Evolutionary conservation across 2,797 vertebrate genomes (phyloP), one percentile per base, ranked within the genome.

Genomic region (Helostoma temminkii): DNA sequence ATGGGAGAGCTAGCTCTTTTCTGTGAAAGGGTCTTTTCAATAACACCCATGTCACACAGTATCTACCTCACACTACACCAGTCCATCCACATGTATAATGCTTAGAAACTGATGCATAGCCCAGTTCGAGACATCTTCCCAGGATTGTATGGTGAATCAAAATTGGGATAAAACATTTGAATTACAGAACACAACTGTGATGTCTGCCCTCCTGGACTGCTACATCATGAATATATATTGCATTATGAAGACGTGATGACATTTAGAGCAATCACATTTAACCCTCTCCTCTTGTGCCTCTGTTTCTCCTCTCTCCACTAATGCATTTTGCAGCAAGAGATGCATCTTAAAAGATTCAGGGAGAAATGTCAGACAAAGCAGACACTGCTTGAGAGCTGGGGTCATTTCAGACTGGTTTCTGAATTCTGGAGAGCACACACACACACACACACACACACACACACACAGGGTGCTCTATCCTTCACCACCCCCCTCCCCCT

Each of bases 171-270:
- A 92, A 93, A 88, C 83, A 90, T 82, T 91, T 86, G 86, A 92
- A 93, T 93, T 92, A 92, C 91, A 87, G 85, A 87, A 85, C 89
- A 78, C 85, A 88, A 91, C 77, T 84, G 82, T 88, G 87, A 89
- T 87, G 78, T 83, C 85, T 92, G 89, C 84, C 90, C 90, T 90
- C 86, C 88, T 82, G 87, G 85, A 87, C 89, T 84, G 86, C 74
- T 76, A 83, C 70, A 93, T 93, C 92, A 93, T 94, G 92, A 94
- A 94, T 94, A 94, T 93, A 94, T 93, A 94, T 93, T 93, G 90
- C 92, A 92, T 93, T 93, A 94, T 92, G 88, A 93, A 88, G 89
- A 94, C 90, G 88, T 91, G 90, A 91, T 94, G 92, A 93, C 93
- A 93, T 94, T 94, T 93, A 89, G 88, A 91, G 90, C 89, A 89